Percentiles rank a stretch among this genome's conserved stretches.
Evolutionary conservation across 1,140 invertebrate genomes (phyloP).

Genomic region (Laupala kohalensis): DNA sequence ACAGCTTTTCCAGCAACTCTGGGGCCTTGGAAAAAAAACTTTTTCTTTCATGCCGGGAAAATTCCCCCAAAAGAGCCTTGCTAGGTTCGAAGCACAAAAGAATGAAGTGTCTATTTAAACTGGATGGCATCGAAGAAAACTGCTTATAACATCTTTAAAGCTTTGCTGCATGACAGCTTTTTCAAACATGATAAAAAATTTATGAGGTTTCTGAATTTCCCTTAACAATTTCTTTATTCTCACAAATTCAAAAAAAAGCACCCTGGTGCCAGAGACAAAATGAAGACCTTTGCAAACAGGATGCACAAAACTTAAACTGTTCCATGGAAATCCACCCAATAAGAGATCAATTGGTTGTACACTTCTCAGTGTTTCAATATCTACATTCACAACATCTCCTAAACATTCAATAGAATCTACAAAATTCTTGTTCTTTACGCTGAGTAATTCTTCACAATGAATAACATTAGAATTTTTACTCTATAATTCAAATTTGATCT

Average conservation of each 20-base stretch:
- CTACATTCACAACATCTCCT: slow-evolving; percentile 31
- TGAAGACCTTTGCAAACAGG: slow-evolving; percentile 39
- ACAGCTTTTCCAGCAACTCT: slow-evolving; percentile 18
- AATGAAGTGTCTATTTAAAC: slow-evolving; percentile 38
- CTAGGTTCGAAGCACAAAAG: slow-evolving; percentile 39
- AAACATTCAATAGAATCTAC: slow-evolving; percentile 30
- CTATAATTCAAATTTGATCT: too few species aligned
- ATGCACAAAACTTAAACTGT: slow-evolving; percentile 46
- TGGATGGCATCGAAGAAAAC: slow-evolving; percentile 35
- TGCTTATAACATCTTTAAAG: too few species aligned
- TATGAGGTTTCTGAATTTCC: slow-evolving; percentile 24
- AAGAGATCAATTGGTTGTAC: slow-evolving; percentile 44
- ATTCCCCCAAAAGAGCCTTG: slow-evolving; percentile 45
- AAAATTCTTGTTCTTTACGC: slow-evolving; percentile 34
- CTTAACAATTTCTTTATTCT: slow-evolving; percentile 32
- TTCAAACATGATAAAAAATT: slow-evolving; percentile 49
- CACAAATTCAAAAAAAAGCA: slow-evolving; percentile 42
- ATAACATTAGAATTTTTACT: too few species aligned
- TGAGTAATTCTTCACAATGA: too few species aligned
- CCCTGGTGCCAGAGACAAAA: slow-evolving; percentile 26
- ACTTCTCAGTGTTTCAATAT: slow-evolving; percentile 25
- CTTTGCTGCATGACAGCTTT: slow-evolving; percentile 51
- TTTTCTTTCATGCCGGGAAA: slow-evolving; percentile 28
- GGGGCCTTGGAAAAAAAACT: slow-evolving; percentile 20
- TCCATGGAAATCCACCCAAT: slow-evolving; percentile 48